Evolutionary conservation across 2,888 invertebrate genomes (phyloP), one percentile per base, ranked within the genome.

Genomic region (Drosophila algonquin): DNA sequence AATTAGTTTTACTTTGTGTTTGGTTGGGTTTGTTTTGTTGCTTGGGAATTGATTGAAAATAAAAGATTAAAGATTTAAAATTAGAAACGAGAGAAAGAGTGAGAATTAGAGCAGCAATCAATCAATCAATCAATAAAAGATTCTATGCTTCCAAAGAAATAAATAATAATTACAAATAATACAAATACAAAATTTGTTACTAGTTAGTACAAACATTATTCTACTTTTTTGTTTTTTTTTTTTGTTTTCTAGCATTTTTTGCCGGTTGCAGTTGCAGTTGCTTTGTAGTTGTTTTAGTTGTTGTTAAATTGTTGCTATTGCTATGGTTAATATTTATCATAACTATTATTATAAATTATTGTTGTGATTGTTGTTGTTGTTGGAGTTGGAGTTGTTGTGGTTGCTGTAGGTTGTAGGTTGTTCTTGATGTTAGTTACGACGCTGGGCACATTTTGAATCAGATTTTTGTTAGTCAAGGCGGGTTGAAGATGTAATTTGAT

Each of bases 141-240:
- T 53, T 62, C 69, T 69, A 63, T 61, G 76, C 55, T 71, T 56
- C 61, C 58, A 57, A 68, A 30, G 32, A 40, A 30, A 70, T 35
- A 53, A 63, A 30, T 30, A 30, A 30, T 30, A 0, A 63, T 65
- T 27, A 45, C 57, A 63, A 78, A 48, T 45, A 45, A 27, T 40
- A 51, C 18, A 35, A 71, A 21, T 21, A 21, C 3, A 21, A 21
- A 21, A 46, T 58, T n/a, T 24, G 40, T 45, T 58, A 40, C 40
- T 14, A 40, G 63, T 79, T 63, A 75, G 75, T 81, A 83, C 65
- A 74, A 79, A 81, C 47, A 76, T 70, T 81, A 85, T 47, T 50
- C 84, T 81, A 83, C 81, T 70, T 55, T 61, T 72, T 24, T 24
- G 24, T 24, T 24, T 24, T 24, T 4, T 24, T 4, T 32, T 57